phyloP scores from a whole-genome alignment of 2,797 vertebrate species.

The Trichosurus vulpecula region DNA sequence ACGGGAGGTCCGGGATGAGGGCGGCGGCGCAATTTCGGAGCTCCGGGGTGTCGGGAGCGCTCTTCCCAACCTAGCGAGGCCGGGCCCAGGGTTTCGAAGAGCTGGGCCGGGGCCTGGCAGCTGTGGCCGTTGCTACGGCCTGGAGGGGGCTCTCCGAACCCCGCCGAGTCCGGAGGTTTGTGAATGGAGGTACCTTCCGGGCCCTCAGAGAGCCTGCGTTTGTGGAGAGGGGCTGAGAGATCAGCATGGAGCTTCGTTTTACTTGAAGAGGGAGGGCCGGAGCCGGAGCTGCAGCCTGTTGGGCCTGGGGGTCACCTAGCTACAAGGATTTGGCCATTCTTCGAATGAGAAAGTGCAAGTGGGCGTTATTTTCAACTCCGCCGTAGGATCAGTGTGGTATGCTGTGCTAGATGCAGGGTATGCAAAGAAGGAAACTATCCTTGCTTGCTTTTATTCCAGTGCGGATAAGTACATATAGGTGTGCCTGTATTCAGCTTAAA shows the following conservation, averaged over 20 bases:
- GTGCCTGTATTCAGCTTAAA: not conserved
- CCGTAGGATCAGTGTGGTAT: not conserved
- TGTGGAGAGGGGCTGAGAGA: not conserved
- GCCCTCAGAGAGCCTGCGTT: not conserved
- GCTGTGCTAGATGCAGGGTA: not conserved
- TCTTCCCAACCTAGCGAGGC: not conserved
- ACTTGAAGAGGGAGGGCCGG: too few species aligned
- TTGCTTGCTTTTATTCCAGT: not conserved
- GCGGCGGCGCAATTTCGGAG: not conserved
- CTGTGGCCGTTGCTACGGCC: not conserved
- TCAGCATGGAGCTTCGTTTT: constrained; percentile 50
- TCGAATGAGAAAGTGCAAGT: not conserved
- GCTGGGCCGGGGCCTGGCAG: not conserved
- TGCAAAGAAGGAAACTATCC: not conserved
- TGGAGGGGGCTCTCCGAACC: not conserved
- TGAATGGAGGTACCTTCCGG: not conserved
- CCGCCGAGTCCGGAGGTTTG: not conserved
- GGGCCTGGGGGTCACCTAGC: not conserved
- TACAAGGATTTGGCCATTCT: not conserved
- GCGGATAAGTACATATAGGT: not conserved
- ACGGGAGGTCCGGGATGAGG: constrained; percentile 11
- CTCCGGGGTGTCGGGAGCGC: not conserved
- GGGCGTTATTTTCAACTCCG: not conserved
- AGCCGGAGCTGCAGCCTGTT: not conserved
- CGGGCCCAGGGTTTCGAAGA: constrained; percentile 10